Base-by-base conservation (phyloP, 2,797 vertebrate genomes). In the Neosalanx taihuensis region DNA sequence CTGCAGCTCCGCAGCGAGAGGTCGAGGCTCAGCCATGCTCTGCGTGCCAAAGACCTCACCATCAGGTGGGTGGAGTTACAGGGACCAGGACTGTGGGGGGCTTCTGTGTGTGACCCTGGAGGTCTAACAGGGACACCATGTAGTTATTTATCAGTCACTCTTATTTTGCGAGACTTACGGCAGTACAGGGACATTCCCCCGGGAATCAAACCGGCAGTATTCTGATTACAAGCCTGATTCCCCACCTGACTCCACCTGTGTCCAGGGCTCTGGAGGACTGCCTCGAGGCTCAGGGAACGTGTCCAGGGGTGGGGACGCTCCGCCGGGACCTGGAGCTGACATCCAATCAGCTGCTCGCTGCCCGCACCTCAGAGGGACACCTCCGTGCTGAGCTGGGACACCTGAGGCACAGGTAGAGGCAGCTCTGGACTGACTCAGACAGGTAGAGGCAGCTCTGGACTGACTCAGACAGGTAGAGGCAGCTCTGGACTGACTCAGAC, bases 391-490 rank as follows among this genome's bases (percentile, higher is more conserved):
- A 98, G 75, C 81, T 96, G 73, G 86, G 87, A 53, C 87, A 82
- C 75, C 89, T 95, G 46, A 89, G 92, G 89, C 92, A 93, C 82
- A 96, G 94, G 96, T 97, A 89, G 80, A 26, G 23, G 23, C 23
- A 26, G 23, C 23, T 26, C 67, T 31, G 46, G 37, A 49, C 61
- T 46, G 5, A 46, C 41, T 46, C 12, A 46, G 5, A 46, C 41
- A 46, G 5, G 12, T 12, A 46, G 5, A 6, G 41, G 41, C 41
- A 26, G 23, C 1, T 26, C 23, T 26, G 23, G 23, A 26, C 23
- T 26, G 23, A 26, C 23, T 26, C 23, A 26, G 23, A 26, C 23
- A 26, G 23, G 23, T 26, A 26, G 23, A 26, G 23, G 23, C 23
- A 26, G 23, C 23, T 26, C 23, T 26, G 23, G 23, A 26, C 23